Evolutionary conservation across 2,888 invertebrate genomes (phyloP).

Genomic region (Cartodere bifasciata): DNA sequence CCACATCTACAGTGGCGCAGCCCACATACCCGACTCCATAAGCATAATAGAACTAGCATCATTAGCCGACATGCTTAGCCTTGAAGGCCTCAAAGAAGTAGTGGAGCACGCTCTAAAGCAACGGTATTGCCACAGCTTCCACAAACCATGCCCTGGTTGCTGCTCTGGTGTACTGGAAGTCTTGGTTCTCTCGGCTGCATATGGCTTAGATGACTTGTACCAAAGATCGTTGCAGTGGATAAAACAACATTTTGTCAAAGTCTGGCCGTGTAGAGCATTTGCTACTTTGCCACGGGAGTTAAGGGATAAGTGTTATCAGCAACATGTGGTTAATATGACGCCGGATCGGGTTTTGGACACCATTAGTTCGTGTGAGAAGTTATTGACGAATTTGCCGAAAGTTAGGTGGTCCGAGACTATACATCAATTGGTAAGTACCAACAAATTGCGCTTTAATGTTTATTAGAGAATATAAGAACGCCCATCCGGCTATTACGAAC

Average conservation of each 20-base stretch:
- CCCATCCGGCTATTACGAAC: too few relatives aligned
- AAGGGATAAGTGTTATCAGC: constrained; percentile 71
- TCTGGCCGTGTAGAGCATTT: constrained; percentile 88
- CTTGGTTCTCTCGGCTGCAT: constrained; percentile 71
- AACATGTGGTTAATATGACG: constrained; percentile 67
- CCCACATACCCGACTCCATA: constrained; percentile 75
- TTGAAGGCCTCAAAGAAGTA: constrained; percentile 86
- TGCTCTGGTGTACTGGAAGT: constrained; percentile 79
- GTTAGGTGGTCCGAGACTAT: constrained; percentile 74
- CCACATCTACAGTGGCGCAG: constrained; percentile 89
- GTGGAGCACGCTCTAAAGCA: constrained; percentile 72
- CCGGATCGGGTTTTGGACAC: constrained; percentile 65
- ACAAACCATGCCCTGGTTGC: constrained; percentile 84
- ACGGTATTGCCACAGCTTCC: constrained; percentile 84
- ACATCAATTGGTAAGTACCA: constrained; percentile 60
- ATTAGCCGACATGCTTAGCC: constrained; percentile 75
- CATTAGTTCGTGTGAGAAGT: constrained; percentile 72
- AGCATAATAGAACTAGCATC: constrained; percentile 79
- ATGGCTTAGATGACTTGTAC: constrained; percentile 77
- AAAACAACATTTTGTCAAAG: constrained; percentile 69
- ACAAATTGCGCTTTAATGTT: too few relatives aligned
- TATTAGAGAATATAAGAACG: too few relatives aligned
- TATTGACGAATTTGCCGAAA: constrained; percentile 56
- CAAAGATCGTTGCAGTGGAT: constrained; percentile 80
- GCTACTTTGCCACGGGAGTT: constrained; percentile 72